Evolutionary conservation across 1,140 invertebrate species (phyloP).

Genomic region (Oppia nitens): DNA sequence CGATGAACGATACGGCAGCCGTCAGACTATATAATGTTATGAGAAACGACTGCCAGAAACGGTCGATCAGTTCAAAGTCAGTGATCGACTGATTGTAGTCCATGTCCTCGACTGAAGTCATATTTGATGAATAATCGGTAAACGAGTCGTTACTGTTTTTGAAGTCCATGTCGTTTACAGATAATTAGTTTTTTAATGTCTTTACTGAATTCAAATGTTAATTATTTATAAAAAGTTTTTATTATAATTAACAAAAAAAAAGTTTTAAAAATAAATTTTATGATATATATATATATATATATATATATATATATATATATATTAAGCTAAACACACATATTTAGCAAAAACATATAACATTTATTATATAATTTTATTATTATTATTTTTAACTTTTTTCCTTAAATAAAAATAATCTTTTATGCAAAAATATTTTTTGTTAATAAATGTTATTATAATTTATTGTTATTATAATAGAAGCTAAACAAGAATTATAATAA

Average conservation of each 20-base stretch:
- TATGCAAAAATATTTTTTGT: neutral
- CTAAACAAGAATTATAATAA: no score
- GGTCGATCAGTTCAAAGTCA: constrained; percentile 13
- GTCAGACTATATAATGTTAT: constrained; percentile 28
- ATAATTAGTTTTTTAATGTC: neutral
- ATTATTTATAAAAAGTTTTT: neutral
- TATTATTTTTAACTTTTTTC: neutral
- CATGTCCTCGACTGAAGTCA: neutral
- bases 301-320: neutral
- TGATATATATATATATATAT: no score
- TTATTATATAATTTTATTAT: neutral
- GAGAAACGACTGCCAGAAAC: constrained; percentile 24
- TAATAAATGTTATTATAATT: no score
- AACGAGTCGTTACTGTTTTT: neutral
- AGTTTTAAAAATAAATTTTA: no score
- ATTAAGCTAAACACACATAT: neutral
- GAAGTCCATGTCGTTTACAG: neutral
- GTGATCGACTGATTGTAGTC: neutral
- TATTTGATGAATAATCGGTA: neutral
- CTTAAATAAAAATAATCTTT: neutral
- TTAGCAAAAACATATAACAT: neutral
- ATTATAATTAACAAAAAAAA: neutral
- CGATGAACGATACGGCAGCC: constrained; percentile 25
- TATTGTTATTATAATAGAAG: no score
- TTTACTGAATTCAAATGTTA: neutral